Percentiles rank a stretch among this genome's conserved stretches.
Evolutionary conservation across 2,888 invertebrate genomes (phyloP).

Genomic region (Lepidocyrtoides sp.): DNA sequence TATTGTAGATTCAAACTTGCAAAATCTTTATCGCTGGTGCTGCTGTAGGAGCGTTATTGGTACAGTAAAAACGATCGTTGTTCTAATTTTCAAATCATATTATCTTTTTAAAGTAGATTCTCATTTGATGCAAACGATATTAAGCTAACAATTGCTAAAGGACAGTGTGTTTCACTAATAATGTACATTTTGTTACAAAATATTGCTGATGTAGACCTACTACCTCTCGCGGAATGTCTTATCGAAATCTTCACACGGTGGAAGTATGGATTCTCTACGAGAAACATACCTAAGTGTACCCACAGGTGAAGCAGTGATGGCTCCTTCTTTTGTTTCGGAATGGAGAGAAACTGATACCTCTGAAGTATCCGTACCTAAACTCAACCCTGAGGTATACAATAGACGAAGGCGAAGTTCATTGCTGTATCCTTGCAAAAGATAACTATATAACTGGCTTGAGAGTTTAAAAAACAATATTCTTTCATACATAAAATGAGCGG

Average conservation of each 20-base stretch:
- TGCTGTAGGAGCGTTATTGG: conserved; percentile 65
- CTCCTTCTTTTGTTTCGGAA: conserved; percentile 57
- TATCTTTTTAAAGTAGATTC: no score
- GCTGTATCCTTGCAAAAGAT: conserved; percentile 70
- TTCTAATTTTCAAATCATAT: no score
- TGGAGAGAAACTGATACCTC: conserved; percentile 64
- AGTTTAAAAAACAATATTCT: conserved; percentile 1
- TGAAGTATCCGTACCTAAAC: conserved; percentile 63
- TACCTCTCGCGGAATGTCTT: conserved; percentile 51
- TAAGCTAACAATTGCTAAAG: no score
- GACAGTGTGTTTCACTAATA: neutral
- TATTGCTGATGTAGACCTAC: conserved; percentile 58
- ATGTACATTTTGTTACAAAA: neutral
- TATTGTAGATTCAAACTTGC: conserved; percentile 69
- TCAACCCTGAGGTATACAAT: conserved; percentile 62
- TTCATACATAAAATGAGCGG: conserved; percentile 10
- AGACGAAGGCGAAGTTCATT: conserved; percentile 68
- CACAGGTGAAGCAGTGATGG: conserved; percentile 59
- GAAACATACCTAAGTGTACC: conserved; percentile 72
- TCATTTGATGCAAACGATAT: no score
- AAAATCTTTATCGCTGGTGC: conserved; percentile 70
- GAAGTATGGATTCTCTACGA: neutral
- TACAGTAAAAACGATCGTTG: no score
- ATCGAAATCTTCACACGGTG: conserved; percentile 31
- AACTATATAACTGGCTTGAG: conserved; percentile 32